Evolutionary conservation across 2,888 invertebrate genomes (phyloP).

Genomic region (Troglohyphantes excavatus): DNA sequence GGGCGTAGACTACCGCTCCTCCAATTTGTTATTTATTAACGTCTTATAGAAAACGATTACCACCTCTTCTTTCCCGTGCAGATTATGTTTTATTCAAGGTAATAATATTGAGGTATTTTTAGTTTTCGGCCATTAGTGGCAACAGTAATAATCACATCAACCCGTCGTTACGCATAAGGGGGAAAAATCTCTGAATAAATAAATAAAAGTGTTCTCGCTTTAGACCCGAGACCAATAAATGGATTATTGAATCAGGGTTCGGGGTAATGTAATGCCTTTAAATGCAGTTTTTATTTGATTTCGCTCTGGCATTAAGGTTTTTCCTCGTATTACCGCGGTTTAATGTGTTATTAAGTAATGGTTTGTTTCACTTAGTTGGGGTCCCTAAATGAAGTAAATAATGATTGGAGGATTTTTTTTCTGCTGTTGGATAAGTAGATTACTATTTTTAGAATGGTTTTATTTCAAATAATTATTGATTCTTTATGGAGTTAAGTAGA

Average conservation of each 20-base stretch:
- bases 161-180: slow-evolving; percentile 61
- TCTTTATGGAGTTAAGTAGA: too few species aligned
- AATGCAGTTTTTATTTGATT: slow-evolving; percentile 70
- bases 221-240: slow-evolving; percentile 67
- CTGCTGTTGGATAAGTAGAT: too few species aligned
- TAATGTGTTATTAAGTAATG: slow-evolving; percentile 71
- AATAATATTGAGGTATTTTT: slow-evolving; percentile 73
- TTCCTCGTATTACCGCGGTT: slow-evolving; percentile 44
- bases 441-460: too few species aligned
- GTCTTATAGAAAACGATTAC: slow-evolving; percentile 77
- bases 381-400: slow-evolving; percentile 18
- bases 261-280: slow-evolving; percentile 62
- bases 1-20: slow-evolving; percentile 51
- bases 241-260: slow-evolving; percentile 67
- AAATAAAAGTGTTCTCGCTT: slow-evolving; percentile 53
- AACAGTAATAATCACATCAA: slow-evolving; percentile 57
- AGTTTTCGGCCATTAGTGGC: slow-evolving; percentile 70
- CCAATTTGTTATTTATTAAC: slow-evolving; percentile 78
- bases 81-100: slow-evolving; percentile 78
- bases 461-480: too few species aligned
- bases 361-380: slow-evolving; percentile 17
- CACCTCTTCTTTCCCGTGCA: slow-evolving; percentile 15
- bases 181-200: slow-evolving; percentile 51
- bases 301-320: slow-evolving; percentile 28
- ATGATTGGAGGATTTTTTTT: not conserved